phyloP scores from a whole-genome alignment of 2,113 vertebrate species.

The Periophthalmodon schlosseri region DNA sequence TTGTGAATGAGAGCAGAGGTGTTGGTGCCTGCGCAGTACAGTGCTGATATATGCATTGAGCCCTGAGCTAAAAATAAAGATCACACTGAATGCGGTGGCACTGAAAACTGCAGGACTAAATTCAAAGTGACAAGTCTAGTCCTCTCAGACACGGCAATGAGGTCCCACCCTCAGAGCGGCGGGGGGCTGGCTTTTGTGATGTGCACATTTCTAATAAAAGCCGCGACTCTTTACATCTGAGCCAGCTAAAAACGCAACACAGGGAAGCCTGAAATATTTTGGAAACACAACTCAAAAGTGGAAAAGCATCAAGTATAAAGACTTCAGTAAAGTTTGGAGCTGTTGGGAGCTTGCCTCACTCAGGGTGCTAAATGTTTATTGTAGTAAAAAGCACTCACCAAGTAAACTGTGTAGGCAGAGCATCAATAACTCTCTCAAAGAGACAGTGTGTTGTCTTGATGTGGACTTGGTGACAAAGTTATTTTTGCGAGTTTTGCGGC shows the following conservation, averaged over 20 bases:
- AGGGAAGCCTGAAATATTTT: constrained; percentile 41
- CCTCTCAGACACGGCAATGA: constrained; percentile 64
- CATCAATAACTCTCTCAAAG: constrained; percentile 23
- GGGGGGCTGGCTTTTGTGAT: constrained; percentile 40
- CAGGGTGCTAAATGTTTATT: constrained; percentile 6
- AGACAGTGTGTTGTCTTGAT: not conserved
- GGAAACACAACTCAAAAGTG: constrained; percentile 14
- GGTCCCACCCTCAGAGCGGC: constrained; percentile 57
- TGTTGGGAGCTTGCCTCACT: not conserved
- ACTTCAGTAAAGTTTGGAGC: not conserved
- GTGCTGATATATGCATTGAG: constrained; percentile 76
- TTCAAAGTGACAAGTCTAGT: constrained; percentile 73
- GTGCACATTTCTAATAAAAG: constrained; percentile 49
- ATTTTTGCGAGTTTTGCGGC: constrained; percentile 18
- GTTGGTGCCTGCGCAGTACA: constrained; percentile 72
- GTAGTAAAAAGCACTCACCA: constrained; percentile 7
- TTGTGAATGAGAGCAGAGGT: constrained; percentile 77
- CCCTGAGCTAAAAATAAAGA: constrained; percentile 77
- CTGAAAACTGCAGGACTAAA: constrained; percentile 72
- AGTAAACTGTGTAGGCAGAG: not conserved
- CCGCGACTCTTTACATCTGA: constrained; percentile 27
- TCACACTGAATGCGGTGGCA: constrained; percentile 68
- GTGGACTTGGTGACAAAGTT: constrained; percentile 19
- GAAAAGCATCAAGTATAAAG: constrained; percentile 5
- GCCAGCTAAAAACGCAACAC: constrained; percentile 38